These are phyloP conservation scores for Aplodontia rufa DNA, from an alignment of 2,113 vertebrate species.

Conservation along the genomic window DNA sequence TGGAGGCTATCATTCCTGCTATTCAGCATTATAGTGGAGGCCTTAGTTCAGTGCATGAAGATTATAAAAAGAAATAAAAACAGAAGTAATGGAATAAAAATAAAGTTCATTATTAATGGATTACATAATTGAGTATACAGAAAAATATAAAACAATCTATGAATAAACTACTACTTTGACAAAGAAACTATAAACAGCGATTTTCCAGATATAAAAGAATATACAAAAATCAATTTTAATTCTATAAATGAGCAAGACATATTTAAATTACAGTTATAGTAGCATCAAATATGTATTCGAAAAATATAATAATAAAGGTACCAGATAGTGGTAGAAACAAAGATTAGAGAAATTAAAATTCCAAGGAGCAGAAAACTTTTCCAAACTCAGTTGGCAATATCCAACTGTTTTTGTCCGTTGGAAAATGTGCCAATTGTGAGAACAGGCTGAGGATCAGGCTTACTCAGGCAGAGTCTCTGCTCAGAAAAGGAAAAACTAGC, in stretches of 20 bases:
- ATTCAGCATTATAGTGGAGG: background rate
- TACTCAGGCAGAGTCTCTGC: slow-evolving; percentile 11
- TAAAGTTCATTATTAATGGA: slow-evolving; percentile 11
- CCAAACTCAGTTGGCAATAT: background rate
- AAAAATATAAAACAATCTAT: background rate
- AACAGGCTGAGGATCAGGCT: slow-evolving; percentile 1
- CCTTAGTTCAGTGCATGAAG: background rate
- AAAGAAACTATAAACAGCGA: background rate
- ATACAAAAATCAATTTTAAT: slow-evolving; percentile 17
- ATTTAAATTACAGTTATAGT: background rate
- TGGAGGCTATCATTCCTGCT: background rate
- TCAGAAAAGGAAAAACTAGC: slow-evolving; percentile 49
- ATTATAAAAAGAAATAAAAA: slow-evolving; percentile 10
- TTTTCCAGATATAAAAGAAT: background rate
- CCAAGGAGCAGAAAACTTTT: background rate
- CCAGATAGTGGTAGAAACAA: background rate
- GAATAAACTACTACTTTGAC: background rate
- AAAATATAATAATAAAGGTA: background rate
- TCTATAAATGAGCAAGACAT: background rate
- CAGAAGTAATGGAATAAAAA: background rate
- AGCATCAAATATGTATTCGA: background rate
- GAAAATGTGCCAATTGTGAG: slow-evolving; percentile 8
- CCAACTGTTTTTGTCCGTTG: background rate
- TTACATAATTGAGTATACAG: slow-evolving; percentile 1
- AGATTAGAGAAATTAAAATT: slow-evolving; percentile 16